A percentile compares a stretch with the other conserved stretches of the same genome.
These are phyloP conservation scores for Labroides dimidiatus DNA, from an alignment of 2,797 vertebrate species.

Conservation along the genomic window DNA sequence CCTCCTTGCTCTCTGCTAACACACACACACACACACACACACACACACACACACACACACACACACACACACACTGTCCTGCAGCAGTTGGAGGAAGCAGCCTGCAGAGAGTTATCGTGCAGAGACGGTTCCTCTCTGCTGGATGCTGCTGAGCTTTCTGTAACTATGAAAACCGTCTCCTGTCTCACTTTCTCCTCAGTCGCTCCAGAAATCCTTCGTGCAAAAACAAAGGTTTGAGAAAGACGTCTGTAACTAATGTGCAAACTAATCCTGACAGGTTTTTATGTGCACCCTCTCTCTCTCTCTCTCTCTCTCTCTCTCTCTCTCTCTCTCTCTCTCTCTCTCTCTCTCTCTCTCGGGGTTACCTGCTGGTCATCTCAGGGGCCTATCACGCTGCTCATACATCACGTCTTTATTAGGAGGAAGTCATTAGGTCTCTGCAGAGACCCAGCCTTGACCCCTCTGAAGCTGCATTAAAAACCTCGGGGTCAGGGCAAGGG, in stretches of 20 bases:
- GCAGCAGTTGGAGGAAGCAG: slow-evolving; percentile 28
- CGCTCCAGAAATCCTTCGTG: not conserved
- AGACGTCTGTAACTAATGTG: too few species aligned
- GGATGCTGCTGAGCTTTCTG: slow-evolving; percentile 5
- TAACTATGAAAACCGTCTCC: not conserved
- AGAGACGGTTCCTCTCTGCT: slow-evolving; percentile 23
- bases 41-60: slow-evolving; percentile 17
- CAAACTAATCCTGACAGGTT: too few species aligned
- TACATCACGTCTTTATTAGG: slow-evolving; percentile 86
- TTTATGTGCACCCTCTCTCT: too few species aligned
- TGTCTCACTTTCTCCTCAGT: not conserved
- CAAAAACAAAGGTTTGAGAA: too few species aligned
- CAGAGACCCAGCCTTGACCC: slow-evolving; percentile 84
- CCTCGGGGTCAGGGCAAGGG: slow-evolving; percentile 68
- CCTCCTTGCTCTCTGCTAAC: not conserved
- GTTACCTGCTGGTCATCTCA: slow-evolving; percentile 80
- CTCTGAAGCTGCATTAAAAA: slow-evolving; percentile 77
- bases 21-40: not conserved
- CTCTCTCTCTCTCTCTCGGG: slow-evolving; percentile 38
- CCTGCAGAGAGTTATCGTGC: slow-evolving; percentile 37
- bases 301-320: slow-evolving; percentile 9
- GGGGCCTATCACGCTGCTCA: slow-evolving; percentile 73
- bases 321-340: not conserved
- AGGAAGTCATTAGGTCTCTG: slow-evolving; percentile 85
- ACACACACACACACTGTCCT: slow-evolving; percentile 17